These are phyloP conservation scores for Phoronis australis DNA, from an alignment of 2,888 invertebrate species.

Conservation along the genomic window DNA sequence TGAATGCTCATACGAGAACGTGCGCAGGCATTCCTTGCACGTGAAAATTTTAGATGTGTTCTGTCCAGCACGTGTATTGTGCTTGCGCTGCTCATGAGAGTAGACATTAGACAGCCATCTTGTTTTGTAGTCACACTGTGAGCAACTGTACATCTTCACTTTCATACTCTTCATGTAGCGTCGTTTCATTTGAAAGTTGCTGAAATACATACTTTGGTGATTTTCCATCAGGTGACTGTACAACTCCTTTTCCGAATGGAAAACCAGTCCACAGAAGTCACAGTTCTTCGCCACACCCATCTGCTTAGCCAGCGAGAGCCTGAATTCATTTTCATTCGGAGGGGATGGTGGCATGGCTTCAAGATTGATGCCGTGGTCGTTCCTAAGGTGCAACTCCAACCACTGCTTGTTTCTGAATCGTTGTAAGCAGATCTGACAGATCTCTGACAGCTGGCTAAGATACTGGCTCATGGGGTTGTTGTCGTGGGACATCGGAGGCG, in stretches of 20 bases:
- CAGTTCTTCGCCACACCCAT: too few species aligned
- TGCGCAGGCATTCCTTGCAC: slow-evolving; percentile 44
- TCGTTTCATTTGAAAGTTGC: slow-evolving; percentile 2
- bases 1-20: slow-evolving; percentile 45
- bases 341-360: not conserved
- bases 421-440: slow-evolving; percentile 33
- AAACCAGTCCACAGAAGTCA: not conserved
- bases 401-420: slow-evolving; percentile 34
- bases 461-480: slow-evolving; percentile 10
- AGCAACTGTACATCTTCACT: slow-evolving; percentile 70
- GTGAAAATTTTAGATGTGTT: slow-evolving; percentile 22
- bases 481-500: slow-evolving; percentile 4
- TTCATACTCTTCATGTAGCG: slow-evolving; percentile 45
- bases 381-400: slow-evolving; percentile 35
- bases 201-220: not conserved
- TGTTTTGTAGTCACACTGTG: slow-evolving; percentile 83
- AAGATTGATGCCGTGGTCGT: slow-evolving; percentile 30
- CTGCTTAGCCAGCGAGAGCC: not conserved
- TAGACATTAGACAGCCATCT: slow-evolving; percentile 84
- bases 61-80: slow-evolving; percentile 21
- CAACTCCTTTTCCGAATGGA: not conserved
- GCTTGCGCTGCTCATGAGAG: slow-evolving; percentile 76
- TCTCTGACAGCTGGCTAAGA: slow-evolving; percentile 24
- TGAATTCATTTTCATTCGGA: not conserved
- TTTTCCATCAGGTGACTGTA: not conserved